A percentile compares a stretch with the other conserved stretches of the same genome.
These are phyloP conservation scores for Nomada fabriciana DNA, from an alignment of 2,888 invertebrate species.

Conservation along the genomic window DNA sequence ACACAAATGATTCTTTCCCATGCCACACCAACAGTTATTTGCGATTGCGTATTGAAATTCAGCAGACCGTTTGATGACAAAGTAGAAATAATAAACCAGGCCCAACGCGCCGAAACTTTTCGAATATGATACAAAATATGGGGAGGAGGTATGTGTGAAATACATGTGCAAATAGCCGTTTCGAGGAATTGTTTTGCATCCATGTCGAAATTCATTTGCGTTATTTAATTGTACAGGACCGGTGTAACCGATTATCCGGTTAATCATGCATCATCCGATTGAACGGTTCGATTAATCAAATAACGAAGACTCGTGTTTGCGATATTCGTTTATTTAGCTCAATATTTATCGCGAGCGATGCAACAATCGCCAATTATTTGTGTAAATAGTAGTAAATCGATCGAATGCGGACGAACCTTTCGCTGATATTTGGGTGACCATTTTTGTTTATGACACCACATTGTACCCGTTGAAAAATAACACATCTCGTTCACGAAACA, in stretches of 20 bases:
- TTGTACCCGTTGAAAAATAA: slow-evolving; percentile 13
- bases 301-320: slow-evolving; percentile 66
- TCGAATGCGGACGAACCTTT: slow-evolving; percentile 16
- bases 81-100: slow-evolving; percentile 17
- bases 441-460: slow-evolving; percentile 34
- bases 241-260: slow-evolving; percentile 70
- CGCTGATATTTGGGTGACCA: slow-evolving; percentile 40
- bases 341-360: slow-evolving; percentile 58
- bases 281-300: slow-evolving; percentile 70
- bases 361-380: slow-evolving; percentile 63
- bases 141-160: neutral
- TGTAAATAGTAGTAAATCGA: slow-evolving; percentile 60
- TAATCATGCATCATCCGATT: slow-evolving; percentile 68
- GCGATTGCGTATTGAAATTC: slow-evolving; percentile 1
- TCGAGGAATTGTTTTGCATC: slow-evolving; percentile 40
- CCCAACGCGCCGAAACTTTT: too few relatives aligned
- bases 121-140: neutral
- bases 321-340: slow-evolving; percentile 67
- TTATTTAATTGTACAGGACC: slow-evolving; percentile 59
- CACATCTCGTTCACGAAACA: slow-evolving; percentile 5
- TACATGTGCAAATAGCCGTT: slow-evolving; percentile 1
- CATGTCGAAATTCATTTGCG: slow-evolving; percentile 46
- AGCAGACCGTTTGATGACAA: neutral
- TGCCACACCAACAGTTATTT: slow-evolving; percentile 2
- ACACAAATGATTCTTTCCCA: neutral